Evolutionary conservation across 1,140 invertebrate species (phyloP).

Genomic region (Megalonaias nervosa): DNA sequence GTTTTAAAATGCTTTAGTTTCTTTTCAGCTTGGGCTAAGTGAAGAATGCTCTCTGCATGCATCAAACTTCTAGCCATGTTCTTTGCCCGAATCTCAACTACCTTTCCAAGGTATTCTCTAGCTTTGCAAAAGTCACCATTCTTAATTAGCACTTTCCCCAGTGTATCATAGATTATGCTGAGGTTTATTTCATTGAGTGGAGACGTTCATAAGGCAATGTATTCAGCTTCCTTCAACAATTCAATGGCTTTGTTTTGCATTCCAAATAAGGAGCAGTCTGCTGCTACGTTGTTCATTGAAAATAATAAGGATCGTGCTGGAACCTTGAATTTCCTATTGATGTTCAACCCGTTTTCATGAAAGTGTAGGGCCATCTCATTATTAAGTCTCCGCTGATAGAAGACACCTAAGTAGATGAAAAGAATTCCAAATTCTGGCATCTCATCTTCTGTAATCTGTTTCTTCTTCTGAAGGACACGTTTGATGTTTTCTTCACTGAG

Average conservation of each 20-base stretch:
- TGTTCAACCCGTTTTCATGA: constrained; percentile 10
- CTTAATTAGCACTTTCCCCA: constrained; percentile 9
- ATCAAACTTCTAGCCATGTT: not conserved
- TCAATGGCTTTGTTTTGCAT: constrained; percentile 4
- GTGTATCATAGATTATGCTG: constrained; percentile 14
- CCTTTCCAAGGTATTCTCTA: constrained; percentile 14
- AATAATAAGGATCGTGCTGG: not conserved
- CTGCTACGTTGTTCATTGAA: constrained; percentile 21
- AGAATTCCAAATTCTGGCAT: constrained; percentile 11
- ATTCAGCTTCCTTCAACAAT: constrained; percentile 14
- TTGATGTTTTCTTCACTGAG: constrained; percentile 6
- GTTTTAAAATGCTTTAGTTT: not conserved
- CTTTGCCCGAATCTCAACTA: constrained; percentile 9
- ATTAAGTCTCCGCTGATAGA: constrained; percentile 21
- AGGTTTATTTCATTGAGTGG: not conserved
- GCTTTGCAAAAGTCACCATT: constrained; percentile 7
- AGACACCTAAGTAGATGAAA: constrained; percentile 21
- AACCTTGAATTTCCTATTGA: constrained; percentile 7
- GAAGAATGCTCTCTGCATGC: constrained; percentile 20
- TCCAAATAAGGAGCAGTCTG: not conserved
- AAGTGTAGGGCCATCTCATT: constrained; percentile 14
- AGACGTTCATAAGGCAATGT: not conserved
- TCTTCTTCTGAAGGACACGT: too few relatives aligned
- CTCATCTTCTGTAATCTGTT: too few relatives aligned
- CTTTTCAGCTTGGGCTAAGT: constrained; percentile 11